phyloP scores from a whole-genome alignment of 2,888 invertebrate species.

The Sphinx pinastri region DNA sequence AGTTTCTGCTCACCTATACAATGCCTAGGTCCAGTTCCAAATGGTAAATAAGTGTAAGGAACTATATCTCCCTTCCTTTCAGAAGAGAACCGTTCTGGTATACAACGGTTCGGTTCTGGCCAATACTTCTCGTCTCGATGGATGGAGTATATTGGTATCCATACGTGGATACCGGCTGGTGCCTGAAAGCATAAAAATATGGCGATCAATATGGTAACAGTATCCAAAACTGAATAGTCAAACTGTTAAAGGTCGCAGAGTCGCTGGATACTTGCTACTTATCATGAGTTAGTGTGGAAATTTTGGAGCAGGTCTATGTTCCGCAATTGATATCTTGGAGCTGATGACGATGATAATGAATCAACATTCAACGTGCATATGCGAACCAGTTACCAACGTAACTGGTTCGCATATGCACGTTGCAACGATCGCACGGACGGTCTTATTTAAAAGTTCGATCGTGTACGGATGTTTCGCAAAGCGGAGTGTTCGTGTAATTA shows the following conservation, averaged over 20 bases:
- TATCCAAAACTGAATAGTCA: neutral
- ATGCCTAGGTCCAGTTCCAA: slow-evolving; percentile 73
- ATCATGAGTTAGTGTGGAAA: too few species aligned
- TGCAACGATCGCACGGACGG: too few species aligned
- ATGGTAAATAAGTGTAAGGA: slow-evolving; percentile 70
- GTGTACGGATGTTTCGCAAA: too few species aligned
- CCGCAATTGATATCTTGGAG: neutral
- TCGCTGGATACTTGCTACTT: too few species aligned
- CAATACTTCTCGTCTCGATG: slow-evolving; percentile 72
- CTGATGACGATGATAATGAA: neutral
- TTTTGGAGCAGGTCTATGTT: too few species aligned
- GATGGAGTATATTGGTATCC: slow-evolving; percentile 64
- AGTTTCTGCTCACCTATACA: slow-evolving; percentile 63
- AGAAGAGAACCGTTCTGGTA: slow-evolving; percentile 57
- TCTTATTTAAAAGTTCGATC: too few species aligned
- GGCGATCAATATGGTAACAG: neutral
- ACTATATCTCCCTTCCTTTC: slow-evolving; percentile 52
- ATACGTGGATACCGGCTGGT: slow-evolving; percentile 59
- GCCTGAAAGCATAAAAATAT: slow-evolving; percentile 43
- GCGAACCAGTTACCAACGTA: too few species aligned
- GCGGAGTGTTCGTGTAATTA: too few species aligned
- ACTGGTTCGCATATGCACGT: neutral
- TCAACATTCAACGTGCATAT: too few species aligned
- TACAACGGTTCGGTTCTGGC: slow-evolving; percentile 56
- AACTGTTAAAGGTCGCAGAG: too few species aligned